Evolutionary conservation across 2,113 vertebrate species (phyloP).

Genomic region (Etheostoma cragini): DNA sequence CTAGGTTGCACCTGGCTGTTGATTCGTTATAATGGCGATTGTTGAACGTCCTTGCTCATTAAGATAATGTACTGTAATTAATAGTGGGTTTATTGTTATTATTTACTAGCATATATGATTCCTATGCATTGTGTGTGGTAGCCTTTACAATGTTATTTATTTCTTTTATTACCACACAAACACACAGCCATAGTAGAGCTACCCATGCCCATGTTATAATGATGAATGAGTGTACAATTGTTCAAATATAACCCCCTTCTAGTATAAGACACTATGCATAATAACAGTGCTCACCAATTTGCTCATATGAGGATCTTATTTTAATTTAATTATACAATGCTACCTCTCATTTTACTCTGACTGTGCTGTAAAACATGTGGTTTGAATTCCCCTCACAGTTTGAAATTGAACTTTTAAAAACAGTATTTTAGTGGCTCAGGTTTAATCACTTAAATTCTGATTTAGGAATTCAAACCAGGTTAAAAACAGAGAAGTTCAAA

Average conservation of each 20-base stretch:
- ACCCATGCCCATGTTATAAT: no score
- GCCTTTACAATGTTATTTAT: no score
- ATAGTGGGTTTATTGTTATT: no score
- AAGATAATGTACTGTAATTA: no score
- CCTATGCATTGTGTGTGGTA: no score
- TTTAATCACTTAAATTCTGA: neutral
- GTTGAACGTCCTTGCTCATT: no score
- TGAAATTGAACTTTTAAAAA: neutral
- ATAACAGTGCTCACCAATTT: slow-evolving; percentile 13
- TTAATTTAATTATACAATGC: neutral
- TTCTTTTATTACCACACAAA: no score
- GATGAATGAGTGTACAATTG: neutral
- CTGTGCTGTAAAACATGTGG: neutral
- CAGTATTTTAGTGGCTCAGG: neutral
- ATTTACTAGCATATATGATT: no score
- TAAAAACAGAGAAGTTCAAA: neutral
- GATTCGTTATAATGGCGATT: no score
- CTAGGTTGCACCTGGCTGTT: no score
- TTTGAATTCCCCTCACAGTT: neutral
- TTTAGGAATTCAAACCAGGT: neutral
- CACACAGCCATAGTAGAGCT: no score
- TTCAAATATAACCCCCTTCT: neutral
- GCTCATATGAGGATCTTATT: neutral
- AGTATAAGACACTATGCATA: neutral
- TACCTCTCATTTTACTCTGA: neutral